Percentiles rank a stretch among this genome's conserved stretches.
Evolutionary conservation across 2,797 vertebrate species (phyloP).

Genomic region (Scomberomorus guttatus): DNA sequence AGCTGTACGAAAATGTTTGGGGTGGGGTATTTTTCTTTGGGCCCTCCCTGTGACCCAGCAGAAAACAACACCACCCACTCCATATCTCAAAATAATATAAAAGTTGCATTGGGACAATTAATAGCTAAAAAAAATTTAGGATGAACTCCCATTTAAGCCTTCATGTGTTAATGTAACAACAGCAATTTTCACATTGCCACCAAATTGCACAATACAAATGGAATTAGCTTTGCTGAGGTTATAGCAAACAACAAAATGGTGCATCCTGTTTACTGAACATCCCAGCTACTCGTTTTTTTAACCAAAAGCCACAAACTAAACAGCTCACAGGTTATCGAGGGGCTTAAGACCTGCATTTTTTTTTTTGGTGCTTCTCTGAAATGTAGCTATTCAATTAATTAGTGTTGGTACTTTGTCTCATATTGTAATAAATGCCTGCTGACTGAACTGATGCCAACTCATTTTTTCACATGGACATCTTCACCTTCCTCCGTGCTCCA

Average conservation of each 20-base stretch:
- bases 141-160: background rate
- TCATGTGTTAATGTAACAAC: too few relatives aligned
- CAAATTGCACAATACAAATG: background rate
- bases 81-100: background rate
- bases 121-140: too few relatives aligned
- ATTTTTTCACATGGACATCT: background rate
- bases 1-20: background rate
- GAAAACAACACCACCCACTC: too few relatives aligned
- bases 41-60: too few relatives aligned
- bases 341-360: too few relatives aligned
- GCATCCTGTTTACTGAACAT: background rate
- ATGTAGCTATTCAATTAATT: background rate
- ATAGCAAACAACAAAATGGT: background rate
- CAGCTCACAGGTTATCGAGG: background rate
- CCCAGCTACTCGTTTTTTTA: background rate
- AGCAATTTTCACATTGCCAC: too few relatives aligned
- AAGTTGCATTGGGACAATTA: background rate
- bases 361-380: too few relatives aligned
- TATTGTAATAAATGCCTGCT: background rate
- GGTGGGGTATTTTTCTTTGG: too few relatives aligned
- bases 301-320: background rate
- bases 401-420: background rate
- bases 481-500: slow-evolving; percentile 12
- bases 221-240: background rate
- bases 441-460: too few relatives aligned